These are phyloP conservation scores for Xestia rhomboidea DNA, from an alignment of 2,888 invertebrate species.

Conservation along the genomic window DNA sequence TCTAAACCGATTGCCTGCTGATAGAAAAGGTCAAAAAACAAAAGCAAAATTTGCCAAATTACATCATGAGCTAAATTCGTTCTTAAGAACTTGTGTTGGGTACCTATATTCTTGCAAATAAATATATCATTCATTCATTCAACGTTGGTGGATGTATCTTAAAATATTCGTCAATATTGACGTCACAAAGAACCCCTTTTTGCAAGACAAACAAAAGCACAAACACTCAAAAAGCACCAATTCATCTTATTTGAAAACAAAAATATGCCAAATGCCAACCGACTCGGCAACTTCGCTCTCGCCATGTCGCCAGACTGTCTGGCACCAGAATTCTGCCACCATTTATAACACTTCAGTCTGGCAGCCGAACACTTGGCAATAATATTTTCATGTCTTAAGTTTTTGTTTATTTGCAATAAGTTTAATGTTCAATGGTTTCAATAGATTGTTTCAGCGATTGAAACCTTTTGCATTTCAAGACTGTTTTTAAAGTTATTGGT, in stretches of 20 bases:
- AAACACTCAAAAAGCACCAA: conserved; percentile 24
- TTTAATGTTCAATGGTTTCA: conserved; percentile 14
- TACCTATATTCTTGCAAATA: no score
- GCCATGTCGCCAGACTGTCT: conserved; percentile 79
- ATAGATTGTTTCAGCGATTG: conserved; percentile 1
- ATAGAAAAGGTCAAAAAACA: no score
- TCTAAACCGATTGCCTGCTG: no score
- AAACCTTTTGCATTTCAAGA: background rate
- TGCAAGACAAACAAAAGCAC: background rate
- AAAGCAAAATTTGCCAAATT: no score
- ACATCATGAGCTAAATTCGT: no score
- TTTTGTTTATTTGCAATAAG: conserved; percentile 21
- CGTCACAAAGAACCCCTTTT: conserved; percentile 1
- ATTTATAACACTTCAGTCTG: conserved; percentile 57
- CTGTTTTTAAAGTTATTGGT: background rate
- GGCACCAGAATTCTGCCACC: conserved; percentile 72
- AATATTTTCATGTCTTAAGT: conserved; percentile 46
- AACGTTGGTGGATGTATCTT: background rate
- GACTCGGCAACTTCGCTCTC: conserved; percentile 37
- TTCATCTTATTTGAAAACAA: conserved; percentile 52
- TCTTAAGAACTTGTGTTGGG: no score
- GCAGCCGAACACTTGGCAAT: conserved; percentile 43
- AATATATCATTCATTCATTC: no score
- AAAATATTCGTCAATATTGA: background rate
- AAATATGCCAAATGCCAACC: conserved; percentile 37